Percentiles rank a stretch among this genome's conserved stretches.
Conservation (phyloP, 2,113 vertebrate species). For the Brienomyrus brachyistius region DNA sequence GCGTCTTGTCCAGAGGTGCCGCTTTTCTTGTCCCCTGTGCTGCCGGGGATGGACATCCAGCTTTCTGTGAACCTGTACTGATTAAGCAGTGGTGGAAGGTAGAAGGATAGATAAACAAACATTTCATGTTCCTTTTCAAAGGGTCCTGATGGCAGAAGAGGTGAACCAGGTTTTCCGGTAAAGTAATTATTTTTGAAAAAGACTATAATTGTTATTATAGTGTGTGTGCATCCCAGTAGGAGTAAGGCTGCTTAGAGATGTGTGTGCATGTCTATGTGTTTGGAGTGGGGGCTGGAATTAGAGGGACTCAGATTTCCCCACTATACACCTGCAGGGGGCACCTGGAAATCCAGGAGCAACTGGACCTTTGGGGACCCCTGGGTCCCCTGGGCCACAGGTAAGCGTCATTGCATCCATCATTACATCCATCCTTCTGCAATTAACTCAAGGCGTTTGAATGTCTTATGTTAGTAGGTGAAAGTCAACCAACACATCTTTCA, state of each 20-base stretch:
- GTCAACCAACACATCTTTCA: background rate
- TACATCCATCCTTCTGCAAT: background rate
- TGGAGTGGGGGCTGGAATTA: background rate
- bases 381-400: conserved; percentile 54
- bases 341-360: conserved; percentile 37
- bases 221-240: background rate
- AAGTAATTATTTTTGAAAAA: background rate
- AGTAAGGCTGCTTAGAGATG: background rate
- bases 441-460: background rate
- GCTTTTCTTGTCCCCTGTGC: background rate
- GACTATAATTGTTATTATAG: background rate
- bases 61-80: background rate
- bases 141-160: conserved; percentile 51
- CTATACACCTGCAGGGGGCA: conserved; percentile 36
- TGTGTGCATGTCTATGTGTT: background rate
- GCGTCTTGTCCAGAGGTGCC: background rate
- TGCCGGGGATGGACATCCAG: background rate
- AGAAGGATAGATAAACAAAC: background rate
- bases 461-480: background rate
- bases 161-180: conserved; percentile 42
- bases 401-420: background rate
- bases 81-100: background rate
- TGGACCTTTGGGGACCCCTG: conserved; percentile 43
- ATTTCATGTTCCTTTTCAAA: conserved; percentile 27
- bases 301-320: background rate